Conservation (phyloP, 2,888 invertebrate genomes). For the Athripsodes cinereus region DNA sequence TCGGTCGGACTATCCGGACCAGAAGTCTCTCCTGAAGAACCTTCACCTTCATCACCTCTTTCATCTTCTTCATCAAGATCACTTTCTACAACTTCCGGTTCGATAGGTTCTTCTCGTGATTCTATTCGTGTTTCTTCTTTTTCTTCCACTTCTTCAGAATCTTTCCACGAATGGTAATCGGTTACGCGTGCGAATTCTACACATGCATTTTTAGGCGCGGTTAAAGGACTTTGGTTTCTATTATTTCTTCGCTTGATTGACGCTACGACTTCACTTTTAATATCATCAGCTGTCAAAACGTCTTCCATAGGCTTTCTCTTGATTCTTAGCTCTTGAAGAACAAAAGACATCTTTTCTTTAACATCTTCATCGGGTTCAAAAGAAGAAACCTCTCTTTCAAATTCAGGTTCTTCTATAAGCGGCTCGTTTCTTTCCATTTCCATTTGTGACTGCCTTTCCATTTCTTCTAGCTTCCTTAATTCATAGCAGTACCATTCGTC, state of each 20-base stretch:
- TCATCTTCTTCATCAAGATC: conserved; percentile 25
- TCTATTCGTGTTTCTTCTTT: conserved; percentile 31
- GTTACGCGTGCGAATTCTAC: conserved; percentile 45
- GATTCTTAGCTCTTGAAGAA: conserved; percentile 66
- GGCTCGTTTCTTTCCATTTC: conserved; percentile 59
- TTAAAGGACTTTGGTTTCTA: conserved; percentile 28
- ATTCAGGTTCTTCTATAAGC: conserved; percentile 55
- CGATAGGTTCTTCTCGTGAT: conserved; percentile 21
- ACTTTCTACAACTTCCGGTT: conserved; percentile 19
- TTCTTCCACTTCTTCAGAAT: conserved; percentile 36
- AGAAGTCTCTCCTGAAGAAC: conserved; percentile 80
- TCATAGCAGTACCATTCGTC: conserved; percentile 93
- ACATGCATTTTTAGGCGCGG: conserved; percentile 35
- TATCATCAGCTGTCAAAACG: conserved; percentile 28
- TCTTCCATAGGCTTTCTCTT: conserved; percentile 47
- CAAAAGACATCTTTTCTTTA: conserved; percentile 75
- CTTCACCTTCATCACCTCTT: conserved; percentile 44
- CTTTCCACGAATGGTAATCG: conserved; percentile 43
- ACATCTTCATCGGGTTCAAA: conserved; percentile 63
- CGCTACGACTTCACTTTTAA: conserved; percentile 17
- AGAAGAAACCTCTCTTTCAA: conserved; percentile 43
- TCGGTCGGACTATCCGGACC: conserved; percentile 79
- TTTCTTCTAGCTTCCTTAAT: conserved; percentile 75
- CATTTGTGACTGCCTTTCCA: conserved; percentile 68
- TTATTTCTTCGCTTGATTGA: conserved; percentile 21